phyloP scores from a whole-genome alignment of 2,113 vertebrate genomes.

The Prietella phreatophila region DNA sequence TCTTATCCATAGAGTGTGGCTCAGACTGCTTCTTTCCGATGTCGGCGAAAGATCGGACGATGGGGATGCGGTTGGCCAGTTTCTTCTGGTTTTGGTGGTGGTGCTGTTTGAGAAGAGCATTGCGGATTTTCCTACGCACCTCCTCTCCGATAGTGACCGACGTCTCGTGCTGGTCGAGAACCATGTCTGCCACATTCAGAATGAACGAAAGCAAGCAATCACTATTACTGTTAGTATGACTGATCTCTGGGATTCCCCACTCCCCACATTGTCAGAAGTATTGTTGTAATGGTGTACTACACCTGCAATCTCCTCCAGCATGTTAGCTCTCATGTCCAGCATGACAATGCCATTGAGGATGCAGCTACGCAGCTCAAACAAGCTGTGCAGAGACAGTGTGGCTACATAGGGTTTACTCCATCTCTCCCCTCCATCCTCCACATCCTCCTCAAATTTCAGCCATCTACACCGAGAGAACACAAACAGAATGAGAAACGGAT shows the following conservation, averaged over 20 bases:
- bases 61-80: constrained; percentile 94
- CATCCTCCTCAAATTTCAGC: constrained; percentile 99
- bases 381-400: constrained; percentile 91
- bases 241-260: neutral
- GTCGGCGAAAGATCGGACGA: constrained; percentile 96
- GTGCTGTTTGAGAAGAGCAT: constrained; percentile 93
- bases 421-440: constrained; percentile 95
- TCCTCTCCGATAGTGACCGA: constrained; percentile 86
- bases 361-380: constrained; percentile 96
- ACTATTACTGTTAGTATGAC: neutral
- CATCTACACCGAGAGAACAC: constrained; percentile 73
- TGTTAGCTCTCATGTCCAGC: constrained; percentile 95
- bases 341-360: constrained; percentile 96
- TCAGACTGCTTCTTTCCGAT: constrained; percentile 99
- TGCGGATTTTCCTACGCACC: constrained; percentile 87
- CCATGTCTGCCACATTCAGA: constrained; percentile 81
- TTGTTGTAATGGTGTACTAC: constrained; percentile 21
- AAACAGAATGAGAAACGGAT: neutral
- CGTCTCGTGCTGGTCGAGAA: constrained; percentile 91
- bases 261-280: neutral
- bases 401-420: constrained; percentile 99
- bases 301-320: constrained; percentile 98
- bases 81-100: constrained; percentile 99
- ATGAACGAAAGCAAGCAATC: neutral
- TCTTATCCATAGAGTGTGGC: constrained; percentile 98